Evolutionary conservation across 1,140 invertebrate species (phyloP), one percentile per base, ranked within the genome.

Genomic region (Phthorimaea operculella): DNA sequence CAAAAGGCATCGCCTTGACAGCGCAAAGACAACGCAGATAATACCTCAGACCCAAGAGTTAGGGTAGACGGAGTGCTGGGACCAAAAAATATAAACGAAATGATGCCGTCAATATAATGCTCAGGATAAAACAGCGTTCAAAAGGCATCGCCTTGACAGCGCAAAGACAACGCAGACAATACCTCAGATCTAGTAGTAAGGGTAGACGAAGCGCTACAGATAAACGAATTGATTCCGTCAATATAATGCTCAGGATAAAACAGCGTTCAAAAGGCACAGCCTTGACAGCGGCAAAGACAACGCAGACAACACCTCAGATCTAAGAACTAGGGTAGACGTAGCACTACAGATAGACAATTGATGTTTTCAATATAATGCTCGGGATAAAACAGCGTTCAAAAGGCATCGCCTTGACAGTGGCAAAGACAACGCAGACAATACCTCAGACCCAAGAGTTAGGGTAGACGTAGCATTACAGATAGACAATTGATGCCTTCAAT

Each of bases 131-230:
- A 76, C 76, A 79, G 63, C 74, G 76, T 79, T 80, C 77, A 81
- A 79, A 76, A 80, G 71, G 69, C 70, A 72, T 62, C 63, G 60
- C 61, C 64, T 63, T 76, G 76, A 80, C 77, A 81, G 72, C 69
- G 70, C 68, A 79, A 76, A 82, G 81, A 83, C 75, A 80, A 77
- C 72, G 70, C 65, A 82, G 72, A 77, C n/a, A n/a, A n/a, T n/a
- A n/a, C n/a, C n/a, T n/a, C n/a, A n/a, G n/a, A n/a, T n/a, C n/a
- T n/a, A n/a, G n/a, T n/a, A n/a, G n/a, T n/a, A n/a, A n/a, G n/a
- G n/a, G n/a, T n/a, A n/a, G n/a, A n/a, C n/a, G n/a, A n/a, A n/a
- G n/a, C n/a, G n/a, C n/a, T n/a, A n/a, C n/a, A n/a, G n/a, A n/a
- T n/a, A 75, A 72, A 61, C 64, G 66, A 78, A 74, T 78, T 79